Conservation (phyloP, 1,140 invertebrate genomes). For the Aplysia californica region DNA sequence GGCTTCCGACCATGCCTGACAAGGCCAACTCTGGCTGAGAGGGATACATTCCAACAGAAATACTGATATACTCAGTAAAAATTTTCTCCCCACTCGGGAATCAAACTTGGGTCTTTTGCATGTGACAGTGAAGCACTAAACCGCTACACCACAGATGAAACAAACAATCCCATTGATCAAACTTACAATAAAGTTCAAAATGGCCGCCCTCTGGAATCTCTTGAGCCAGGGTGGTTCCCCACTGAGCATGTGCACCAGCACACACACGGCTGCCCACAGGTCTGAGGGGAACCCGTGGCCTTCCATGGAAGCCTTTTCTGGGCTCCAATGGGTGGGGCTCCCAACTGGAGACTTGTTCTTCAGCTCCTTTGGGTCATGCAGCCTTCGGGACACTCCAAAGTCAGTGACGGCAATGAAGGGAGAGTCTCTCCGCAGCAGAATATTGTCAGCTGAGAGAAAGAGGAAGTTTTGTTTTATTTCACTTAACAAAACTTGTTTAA, state of each 20-base stretch:
- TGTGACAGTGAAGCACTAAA: no score
- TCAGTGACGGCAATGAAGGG: conserved; percentile 46
- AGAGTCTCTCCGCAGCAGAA: conserved; percentile 42
- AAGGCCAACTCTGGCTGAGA: no score
- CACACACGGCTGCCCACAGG: conserved; percentile 58
- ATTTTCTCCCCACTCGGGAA: no score
- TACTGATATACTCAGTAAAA: no score
- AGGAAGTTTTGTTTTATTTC: no score
- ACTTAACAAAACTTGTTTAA: no score
- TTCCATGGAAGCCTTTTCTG: conserved; percentile 54
- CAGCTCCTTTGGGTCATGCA: conserved; percentile 27
- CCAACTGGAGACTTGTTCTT: conserved; percentile 40
- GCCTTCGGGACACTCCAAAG: conserved; percentile 51
- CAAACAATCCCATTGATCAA: no score
- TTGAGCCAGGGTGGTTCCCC: conserved; percentile 56
- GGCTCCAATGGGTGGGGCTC: conserved; percentile 57
- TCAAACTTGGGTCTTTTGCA: no score
- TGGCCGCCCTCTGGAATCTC: conserved; percentile 34
- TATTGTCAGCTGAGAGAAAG: conserved; percentile 55
- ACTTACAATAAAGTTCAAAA: conserved; percentile 54
- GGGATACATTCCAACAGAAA: no score
- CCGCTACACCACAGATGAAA: no score
- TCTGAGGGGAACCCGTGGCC: conserved; percentile 58
- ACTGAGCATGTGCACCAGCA: conserved; percentile 57
- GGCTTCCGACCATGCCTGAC: no score